Base-by-base conservation (phyloP, 2,888 invertebrate genomes). In the Anagyrus pseudococci region DNA sequence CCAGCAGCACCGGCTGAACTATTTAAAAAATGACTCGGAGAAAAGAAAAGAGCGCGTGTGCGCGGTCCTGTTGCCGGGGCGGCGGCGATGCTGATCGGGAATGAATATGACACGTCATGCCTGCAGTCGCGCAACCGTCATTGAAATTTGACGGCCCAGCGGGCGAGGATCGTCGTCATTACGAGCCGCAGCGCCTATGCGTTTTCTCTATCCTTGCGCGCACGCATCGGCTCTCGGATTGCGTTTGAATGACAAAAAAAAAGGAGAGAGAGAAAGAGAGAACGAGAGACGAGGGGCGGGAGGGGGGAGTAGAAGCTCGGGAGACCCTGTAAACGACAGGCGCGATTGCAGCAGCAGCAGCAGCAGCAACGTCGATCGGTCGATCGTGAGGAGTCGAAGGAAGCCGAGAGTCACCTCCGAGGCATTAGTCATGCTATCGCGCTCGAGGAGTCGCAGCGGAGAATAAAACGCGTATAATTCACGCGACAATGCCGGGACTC, bases 341-440 rank as follows among this genome's bases (percentile, higher is more conserved):
- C 8, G 40, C 50, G 48, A 59, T 53, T 59, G 60, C 49, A 55
- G 23, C 49, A 55, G 41, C 15, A 23, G 49, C 23, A 33, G 13
- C 43, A 23, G 47, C 47, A 47, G 47, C 47, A 47, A n/a, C n/a
- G n/a, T n/a, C n/a, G n/a, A n/a, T n/a, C n/a, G 33, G 13, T 37
- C 15, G 15, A 2, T 4, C n/a, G 41, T 20, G 13, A 25, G 26
- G 6, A 13, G 3, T 25, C 44, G 47, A 55, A 61, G 57, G 54
- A 10, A 49, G 44, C 15, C 58, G 17, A 22, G 58, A 65, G 65
- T 62, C 62, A 62, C 62, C 59, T 58, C 47, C 56, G 44, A 52
- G 43, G 52, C 62, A 59, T 62, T 59, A 62, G 58, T 59, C 58
- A 59, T 44, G 19, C 19, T 47, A 48, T 50, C 23, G 33, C 43